phyloP scores from a whole-genome alignment of 2,888 invertebrate species.

The Pyrgus malvae region DNA sequence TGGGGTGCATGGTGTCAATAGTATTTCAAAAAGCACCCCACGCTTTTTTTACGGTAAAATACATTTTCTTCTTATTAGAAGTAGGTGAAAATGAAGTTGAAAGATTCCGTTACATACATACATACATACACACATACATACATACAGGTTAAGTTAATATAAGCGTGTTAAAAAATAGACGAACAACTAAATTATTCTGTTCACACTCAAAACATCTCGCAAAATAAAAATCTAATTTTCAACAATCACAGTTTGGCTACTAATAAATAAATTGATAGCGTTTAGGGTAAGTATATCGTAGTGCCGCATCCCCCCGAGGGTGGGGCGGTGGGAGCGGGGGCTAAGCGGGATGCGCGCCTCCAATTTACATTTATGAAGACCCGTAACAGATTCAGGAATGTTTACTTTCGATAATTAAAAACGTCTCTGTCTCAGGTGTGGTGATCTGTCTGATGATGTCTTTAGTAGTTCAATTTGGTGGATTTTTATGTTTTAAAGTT shows the following conservation, averaged over 20 bases:
- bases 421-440: constrained; percentile 55
- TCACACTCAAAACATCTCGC: no score
- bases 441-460: neutral
- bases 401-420: constrained; percentile 81
- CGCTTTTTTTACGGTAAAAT: no score
- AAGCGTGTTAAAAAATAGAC: no score
- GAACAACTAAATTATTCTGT: no score
- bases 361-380: constrained; percentile 81
- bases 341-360: constrained; percentile 77
- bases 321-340: constrained; percentile 34
- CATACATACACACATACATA: no score
- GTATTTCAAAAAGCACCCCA: no score
- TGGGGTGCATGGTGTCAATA: no score
- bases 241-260: neutral
- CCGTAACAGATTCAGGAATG: constrained; percentile 75
- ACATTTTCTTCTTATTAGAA: no score
- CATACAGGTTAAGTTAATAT: no score
- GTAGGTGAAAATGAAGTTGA: no score
- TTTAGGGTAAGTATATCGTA: constrained; percentile 25
- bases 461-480: neutral
- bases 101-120: no score
- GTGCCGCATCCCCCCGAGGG: constrained; percentile 29
- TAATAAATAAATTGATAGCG: constrained; percentile 21
- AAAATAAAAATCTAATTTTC: neutral
- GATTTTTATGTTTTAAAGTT: neutral